Evolutionary conservation across 2,113 vertebrate species (phyloP).

Genomic region (Balaenoptera acutorostrata): DNA sequence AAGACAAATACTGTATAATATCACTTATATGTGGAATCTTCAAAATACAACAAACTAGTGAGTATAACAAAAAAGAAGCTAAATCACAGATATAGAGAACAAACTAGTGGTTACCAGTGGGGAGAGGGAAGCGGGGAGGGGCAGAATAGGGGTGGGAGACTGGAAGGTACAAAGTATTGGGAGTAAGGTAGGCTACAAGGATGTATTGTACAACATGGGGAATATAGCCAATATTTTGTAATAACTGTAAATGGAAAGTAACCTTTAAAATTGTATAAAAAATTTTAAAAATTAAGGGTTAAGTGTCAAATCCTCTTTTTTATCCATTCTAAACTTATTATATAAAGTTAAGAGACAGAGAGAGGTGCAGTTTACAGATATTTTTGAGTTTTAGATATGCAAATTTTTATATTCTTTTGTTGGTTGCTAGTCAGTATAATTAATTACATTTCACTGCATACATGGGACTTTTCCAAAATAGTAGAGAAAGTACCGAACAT

Average conservation of each 20-base stretch:
- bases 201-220: neutral
- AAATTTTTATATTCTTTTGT: conserved; percentile 1
- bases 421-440: neutral
- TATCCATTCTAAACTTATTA: neutral
- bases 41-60: neutral
- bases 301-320: neutral
- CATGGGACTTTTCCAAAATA: neutral
- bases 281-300: neutral
- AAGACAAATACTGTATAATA: neutral
- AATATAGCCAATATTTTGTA: neutral
- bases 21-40: neutral
- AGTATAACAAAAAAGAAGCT: neutral
- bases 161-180: neutral
- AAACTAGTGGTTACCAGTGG: neutral
- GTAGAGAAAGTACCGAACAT: neutral
- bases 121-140: neutral
- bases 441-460: conserved; percentile 10
- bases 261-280: neutral
- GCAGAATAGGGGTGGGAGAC: neutral
- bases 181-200: neutral
- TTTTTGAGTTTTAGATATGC: neutral
- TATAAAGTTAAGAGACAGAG: neutral
- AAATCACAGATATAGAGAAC: neutral
- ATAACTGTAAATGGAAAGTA: neutral
- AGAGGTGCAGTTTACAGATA: neutral